These are phyloP conservation scores for Alviniconcha marisindica DNA, from an alignment of 1,140 invertebrate species.

Conservation along the genomic window DNA sequence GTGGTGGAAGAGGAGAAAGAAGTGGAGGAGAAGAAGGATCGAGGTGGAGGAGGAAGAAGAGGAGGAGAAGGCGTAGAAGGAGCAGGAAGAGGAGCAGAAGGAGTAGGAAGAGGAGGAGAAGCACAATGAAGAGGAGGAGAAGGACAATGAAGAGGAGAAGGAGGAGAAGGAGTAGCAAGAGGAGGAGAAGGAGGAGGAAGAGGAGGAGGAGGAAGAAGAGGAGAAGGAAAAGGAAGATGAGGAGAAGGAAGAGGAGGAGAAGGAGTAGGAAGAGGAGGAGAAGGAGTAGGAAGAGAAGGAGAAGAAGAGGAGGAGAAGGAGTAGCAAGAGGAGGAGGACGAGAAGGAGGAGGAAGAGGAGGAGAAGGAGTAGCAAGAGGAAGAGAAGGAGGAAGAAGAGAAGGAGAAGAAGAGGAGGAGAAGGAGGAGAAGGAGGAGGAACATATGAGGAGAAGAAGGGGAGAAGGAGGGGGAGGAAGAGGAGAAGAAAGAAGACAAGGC, in stretches of 20 bases:
- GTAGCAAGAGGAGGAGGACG: no score
- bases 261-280: background rate
- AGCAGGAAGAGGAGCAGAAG: background rate
- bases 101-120: background rate
- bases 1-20: conserved; percentile 14
- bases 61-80: background rate
- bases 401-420: no score
- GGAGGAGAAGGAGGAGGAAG: background rate
- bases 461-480: background rate
- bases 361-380: no score
- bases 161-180: background rate
- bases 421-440: background rate
- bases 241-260: conserved; percentile 4
- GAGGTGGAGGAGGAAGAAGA: background rate
- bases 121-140: background rate
- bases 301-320: background rate
- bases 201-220: no score
- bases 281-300: background rate
- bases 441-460: background rate
- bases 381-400: no score
- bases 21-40: background rate
- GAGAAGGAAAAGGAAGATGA: no score
- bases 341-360: no score
- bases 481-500: background rate
- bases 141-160: background rate